phyloP scores from a whole-genome alignment of 2,113 vertebrate species.

The Oncorhynchus keta region DNA sequence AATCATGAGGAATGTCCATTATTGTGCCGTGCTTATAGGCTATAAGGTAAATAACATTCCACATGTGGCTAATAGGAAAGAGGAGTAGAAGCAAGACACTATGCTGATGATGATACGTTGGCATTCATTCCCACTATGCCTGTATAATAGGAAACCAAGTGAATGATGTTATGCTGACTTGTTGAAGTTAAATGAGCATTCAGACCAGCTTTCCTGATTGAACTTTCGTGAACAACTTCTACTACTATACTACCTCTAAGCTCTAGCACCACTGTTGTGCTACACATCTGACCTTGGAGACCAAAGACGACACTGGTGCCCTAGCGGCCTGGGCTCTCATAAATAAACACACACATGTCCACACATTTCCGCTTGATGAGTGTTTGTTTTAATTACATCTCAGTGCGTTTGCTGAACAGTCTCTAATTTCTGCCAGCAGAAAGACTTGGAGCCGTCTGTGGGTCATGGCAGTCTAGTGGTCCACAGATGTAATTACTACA shows the following conservation, averaged over 20 bases:
- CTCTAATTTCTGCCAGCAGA: slow-evolving; percentile 67
- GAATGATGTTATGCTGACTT: too few species aligned
- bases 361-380: slow-evolving; percentile 44
- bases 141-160: too few species aligned
- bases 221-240: not conserved
- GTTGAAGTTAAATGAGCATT: too few species aligned
- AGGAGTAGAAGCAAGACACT: too few species aligned
- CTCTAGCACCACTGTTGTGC: too few species aligned
- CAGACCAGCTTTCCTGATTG: too few species aligned
- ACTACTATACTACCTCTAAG: not conserved
- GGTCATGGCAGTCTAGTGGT: slow-evolving; percentile 66
- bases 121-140: too few species aligned
- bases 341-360: slow-evolving; percentile 69
- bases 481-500: slow-evolving; percentile 73
- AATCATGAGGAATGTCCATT: too few species aligned
- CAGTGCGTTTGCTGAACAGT: slow-evolving; percentile 59
- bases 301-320: slow-evolving; percentile 21
- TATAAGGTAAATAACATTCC: too few species aligned
- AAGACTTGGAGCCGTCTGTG: slow-evolving; percentile 69
- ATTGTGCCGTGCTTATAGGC: too few species aligned
- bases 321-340: slow-evolving; percentile 55
- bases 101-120: too few species aligned
- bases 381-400: slow-evolving; percentile 61
- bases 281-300: slow-evolving; percentile 1
- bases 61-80: too few species aligned